Conservation (phyloP, 2,888 invertebrate species). For the Cheiracanthium punctorium region DNA sequence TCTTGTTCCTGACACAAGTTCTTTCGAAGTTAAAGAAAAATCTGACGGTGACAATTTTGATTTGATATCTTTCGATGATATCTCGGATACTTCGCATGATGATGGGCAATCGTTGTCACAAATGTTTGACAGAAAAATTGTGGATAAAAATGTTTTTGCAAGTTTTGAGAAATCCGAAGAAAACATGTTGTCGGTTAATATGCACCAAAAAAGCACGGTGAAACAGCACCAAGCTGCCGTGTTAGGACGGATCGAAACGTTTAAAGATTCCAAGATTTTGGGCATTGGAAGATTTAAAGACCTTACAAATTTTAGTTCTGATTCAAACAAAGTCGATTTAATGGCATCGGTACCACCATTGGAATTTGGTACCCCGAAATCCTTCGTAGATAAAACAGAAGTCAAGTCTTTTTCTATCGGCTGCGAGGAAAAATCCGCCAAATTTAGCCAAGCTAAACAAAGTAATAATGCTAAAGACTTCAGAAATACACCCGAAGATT, state of each 20-base stretch:
- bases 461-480: constrained; percentile 14
- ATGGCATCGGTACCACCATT: neutral
- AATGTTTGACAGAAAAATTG: neutral
- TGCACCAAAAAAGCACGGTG: neutral
- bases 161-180: neutral
- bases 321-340: neutral
- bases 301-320: neutral
- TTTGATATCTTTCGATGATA: neutral
- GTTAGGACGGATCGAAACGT: neutral
- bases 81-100: neutral
- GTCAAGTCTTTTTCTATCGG: neutral
- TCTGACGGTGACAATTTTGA: neutral
- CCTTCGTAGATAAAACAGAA: neutral
- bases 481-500: neutral
- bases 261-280: neutral
- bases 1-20: neutral
- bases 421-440: constrained; percentile 21
- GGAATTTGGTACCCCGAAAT: neutral
- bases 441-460: constrained; percentile 15
- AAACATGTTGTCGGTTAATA: neutral
- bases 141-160: neutral
- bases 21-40: neutral
- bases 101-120: neutral
- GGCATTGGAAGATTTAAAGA: neutral
- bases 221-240: neutral